Conservation (phyloP, 2,888 invertebrate species). For the Drosophila longiperda region DNA sequence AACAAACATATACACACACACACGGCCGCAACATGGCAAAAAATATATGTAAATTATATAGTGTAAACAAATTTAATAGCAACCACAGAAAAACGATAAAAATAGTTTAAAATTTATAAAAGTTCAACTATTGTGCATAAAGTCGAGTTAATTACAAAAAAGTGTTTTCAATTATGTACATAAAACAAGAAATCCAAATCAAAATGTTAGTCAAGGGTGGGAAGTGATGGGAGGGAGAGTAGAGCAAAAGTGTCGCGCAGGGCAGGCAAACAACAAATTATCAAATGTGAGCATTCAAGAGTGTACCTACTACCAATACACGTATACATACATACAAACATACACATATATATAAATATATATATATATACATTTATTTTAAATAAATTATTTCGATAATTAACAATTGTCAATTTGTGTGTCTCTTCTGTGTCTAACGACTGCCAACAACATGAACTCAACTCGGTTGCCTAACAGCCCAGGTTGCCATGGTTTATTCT, state of each 20-base stretch:
- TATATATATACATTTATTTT: constrained; percentile 69
- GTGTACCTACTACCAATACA: constrained; percentile 67
- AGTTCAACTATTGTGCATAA: constrained; percentile 63
- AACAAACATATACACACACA: neutral
- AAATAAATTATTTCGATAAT: constrained; percentile 78
- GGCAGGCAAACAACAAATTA: constrained; percentile 42
- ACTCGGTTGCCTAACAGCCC: constrained; percentile 53
- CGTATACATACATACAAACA: constrained; percentile 50
- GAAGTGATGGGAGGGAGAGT: neutral
- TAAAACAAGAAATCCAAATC: constrained; percentile 28
- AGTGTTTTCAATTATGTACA: constrained; percentile 28
- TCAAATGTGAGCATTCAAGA: constrained; percentile 63
- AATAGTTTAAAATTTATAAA: constrained; percentile 54
- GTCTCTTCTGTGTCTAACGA: neutral
- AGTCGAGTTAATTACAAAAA: constrained; percentile 49
- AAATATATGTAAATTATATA: constrained; percentile 44
- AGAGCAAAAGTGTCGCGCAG: neutral
- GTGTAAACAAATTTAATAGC: constrained; percentile 52
- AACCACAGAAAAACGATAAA: constrained; percentile 23
- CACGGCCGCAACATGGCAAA: constrained; percentile 6
- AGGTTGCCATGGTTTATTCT: constrained; percentile 70
- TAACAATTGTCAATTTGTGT: constrained; percentile 17
- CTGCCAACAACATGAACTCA: neutral
- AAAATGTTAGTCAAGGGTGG: neutral
- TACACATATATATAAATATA: constrained; percentile 53